Evolutionary conservation across 1,140 invertebrate genomes (phyloP).

Genomic region (Drosophila ohnishii): DNA sequence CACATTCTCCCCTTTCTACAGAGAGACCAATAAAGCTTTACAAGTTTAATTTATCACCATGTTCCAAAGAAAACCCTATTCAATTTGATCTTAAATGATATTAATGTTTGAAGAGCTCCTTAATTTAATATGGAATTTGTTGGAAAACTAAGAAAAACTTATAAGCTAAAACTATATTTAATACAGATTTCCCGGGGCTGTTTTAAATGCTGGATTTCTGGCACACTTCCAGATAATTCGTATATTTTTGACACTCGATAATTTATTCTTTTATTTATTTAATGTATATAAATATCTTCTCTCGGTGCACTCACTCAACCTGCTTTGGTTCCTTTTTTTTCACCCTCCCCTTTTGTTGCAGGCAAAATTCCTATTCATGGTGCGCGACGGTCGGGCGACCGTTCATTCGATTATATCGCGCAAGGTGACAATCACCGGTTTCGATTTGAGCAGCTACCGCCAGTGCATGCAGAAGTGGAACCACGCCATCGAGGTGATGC

Average conservation of each 20-base stretch:
- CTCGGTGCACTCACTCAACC: conserved; percentile 2
- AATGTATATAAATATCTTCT: not conserved
- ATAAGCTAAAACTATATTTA: not conserved
- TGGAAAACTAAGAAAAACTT: not conserved
- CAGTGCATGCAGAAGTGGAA: conserved; percentile 99
- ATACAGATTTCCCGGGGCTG: not conserved
- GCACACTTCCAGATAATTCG: not conserved
- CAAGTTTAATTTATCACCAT: not conserved
- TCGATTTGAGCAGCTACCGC: conserved; percentile 96
- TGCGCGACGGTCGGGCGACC: conserved; percentile 97
- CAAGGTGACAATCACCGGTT: conserved; percentile 98
- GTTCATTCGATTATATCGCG: conserved; percentile 99
- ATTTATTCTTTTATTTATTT: not conserved
- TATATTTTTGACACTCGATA: not conserved
- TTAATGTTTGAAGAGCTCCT: not conserved
- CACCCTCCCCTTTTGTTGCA: conserved; percentile 59
- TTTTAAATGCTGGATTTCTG: not conserved
- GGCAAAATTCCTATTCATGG: conserved; percentile 98
- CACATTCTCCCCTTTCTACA: conserved; percentile 1
- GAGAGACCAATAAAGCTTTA: not conserved
- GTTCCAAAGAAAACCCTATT: no score
- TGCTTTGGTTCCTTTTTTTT: not conserved
- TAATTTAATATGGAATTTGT: not conserved
- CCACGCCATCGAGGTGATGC: conserved; percentile 96
- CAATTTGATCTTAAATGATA: not conserved